phyloP scores from a whole-genome alignment of 2,888 invertebrate genomes.

The Athripsodes cinereus region DNA sequence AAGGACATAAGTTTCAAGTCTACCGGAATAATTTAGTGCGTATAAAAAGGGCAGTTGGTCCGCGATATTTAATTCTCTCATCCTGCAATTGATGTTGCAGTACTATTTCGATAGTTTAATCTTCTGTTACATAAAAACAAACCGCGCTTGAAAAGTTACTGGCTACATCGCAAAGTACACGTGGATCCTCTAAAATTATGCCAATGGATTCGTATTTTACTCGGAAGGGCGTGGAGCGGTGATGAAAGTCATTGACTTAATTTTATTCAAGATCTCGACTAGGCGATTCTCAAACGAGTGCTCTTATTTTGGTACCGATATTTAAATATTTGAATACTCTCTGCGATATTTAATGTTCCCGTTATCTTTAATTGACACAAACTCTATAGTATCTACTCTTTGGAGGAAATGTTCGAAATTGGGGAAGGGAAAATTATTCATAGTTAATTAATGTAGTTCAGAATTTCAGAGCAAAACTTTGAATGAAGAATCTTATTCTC shows the following conservation, averaged over 20 bases:
- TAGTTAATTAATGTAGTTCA: neutral
- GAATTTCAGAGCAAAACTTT: neutral
- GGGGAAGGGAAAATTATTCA: neutral
- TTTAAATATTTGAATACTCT: neutral
- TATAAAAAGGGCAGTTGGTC: neutral
- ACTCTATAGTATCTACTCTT: neutral
- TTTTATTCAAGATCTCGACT: conserved; percentile 4
- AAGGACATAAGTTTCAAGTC: neutral
- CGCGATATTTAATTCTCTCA: neutral
- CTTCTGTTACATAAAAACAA: neutral
- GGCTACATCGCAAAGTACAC: no score
- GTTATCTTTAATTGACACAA: neutral
- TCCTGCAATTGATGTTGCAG: neutral
- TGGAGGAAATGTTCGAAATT: neutral
- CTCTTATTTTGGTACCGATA: neutral
- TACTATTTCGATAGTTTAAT: neutral
- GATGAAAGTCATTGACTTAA: conserved; percentile 4
- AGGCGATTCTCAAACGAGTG: neutral
- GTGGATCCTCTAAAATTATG: neutral
- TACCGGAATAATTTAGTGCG: neutral
- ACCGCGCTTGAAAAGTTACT: no score
- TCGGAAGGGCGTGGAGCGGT: neutral
- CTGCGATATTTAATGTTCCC: neutral
- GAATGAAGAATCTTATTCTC: neutral
- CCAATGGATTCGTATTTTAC: neutral